Conservation (phyloP, 2,888 invertebrate genomes). For the Leptopilina syphax region DNA sequence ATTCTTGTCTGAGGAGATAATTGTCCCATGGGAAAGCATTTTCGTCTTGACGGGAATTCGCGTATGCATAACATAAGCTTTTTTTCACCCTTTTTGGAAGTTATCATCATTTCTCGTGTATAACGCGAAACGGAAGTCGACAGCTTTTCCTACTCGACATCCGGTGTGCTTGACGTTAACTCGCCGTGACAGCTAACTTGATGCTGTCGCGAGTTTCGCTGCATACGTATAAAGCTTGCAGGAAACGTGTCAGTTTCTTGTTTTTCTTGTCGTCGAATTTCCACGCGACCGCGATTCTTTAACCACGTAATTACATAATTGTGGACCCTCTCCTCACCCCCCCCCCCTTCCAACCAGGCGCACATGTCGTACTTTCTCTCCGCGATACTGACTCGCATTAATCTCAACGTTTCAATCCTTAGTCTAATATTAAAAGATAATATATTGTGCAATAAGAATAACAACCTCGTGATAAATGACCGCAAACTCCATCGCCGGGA, state of each 20-base stretch:
- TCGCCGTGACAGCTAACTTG: constrained; percentile 43
- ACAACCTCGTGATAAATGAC: constrained; percentile 28
- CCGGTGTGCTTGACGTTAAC: constrained; percentile 48
- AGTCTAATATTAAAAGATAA: constrained; percentile 31
- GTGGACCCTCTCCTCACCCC: background rate
- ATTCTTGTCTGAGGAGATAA: constrained; percentile 1
- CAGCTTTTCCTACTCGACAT: constrained; percentile 42
- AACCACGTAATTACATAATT: constrained; percentile 53
- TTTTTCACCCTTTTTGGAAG: background rate
- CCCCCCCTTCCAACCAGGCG: too few relatives aligned
- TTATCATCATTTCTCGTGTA: background rate
- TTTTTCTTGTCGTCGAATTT: constrained; percentile 52
- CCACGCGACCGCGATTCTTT: constrained; percentile 52
- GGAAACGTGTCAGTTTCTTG: constrained; percentile 52
- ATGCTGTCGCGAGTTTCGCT: constrained; percentile 24
- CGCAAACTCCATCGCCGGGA: background rate
- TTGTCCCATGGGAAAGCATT: constrained; percentile 19
- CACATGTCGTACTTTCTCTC: constrained; percentile 48
- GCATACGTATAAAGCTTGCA: constrained; percentile 32
- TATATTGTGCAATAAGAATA: constrained; percentile 36
- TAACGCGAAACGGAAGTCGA: constrained; percentile 15
- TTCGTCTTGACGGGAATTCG: background rate
- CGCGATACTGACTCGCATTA: constrained; percentile 34
- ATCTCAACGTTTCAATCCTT: constrained; percentile 23
- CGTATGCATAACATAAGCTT: too few relatives aligned